Evolutionary conservation across 2,888 invertebrate genomes (phyloP), one percentile per base, ranked within the genome.

Genomic region (Leistus spinibarbis): DNA sequence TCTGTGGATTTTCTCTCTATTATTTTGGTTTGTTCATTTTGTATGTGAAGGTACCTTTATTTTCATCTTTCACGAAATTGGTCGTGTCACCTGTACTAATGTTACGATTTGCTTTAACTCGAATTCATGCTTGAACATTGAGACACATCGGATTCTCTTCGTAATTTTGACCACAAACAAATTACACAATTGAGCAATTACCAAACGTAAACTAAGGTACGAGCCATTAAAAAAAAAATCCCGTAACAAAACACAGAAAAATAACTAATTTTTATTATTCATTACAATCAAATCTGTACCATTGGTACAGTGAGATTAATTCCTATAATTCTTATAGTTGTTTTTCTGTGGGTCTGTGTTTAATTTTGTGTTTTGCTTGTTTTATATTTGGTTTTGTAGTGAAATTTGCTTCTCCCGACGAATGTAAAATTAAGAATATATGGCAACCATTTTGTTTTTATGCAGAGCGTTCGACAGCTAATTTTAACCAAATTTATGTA

Each of bases 61-160:
- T 75, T 75, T 75, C 75, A 69, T 75, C 75, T 54, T 75, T 75
- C 60, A 75, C 75, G 75, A 75, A 75, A 75, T 69, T 75, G 75
- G 75, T 75, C 63, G 75, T 75, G 63, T 68, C 75, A 63, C 75
- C 75, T 75, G 75, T 75, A 75, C 75, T 75, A 75, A 75, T 75
- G 75, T 75, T 75, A 75, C 75, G 75, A 64, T 75, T 75, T 75
- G 75, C 75, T 75, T 75, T 75, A 69, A 75, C 75, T 75, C 75
- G 75, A n/a, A 75, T 75, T 75, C 75, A 75, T 62, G 75, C 75
- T 69, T 75, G 65, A 75, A 64, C 68, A 40, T 40, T 40, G 69
- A 75, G 75, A 75, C 54, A 75, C 75, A 64, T 17, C 75, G 27
- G 69, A 63, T 69, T 75, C 68, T 75, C 68, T 74, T 75, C 64